Base-by-base conservation (phyloP, 2,797 vertebrate genomes). In the Pitangus sulphuratus region DNA sequence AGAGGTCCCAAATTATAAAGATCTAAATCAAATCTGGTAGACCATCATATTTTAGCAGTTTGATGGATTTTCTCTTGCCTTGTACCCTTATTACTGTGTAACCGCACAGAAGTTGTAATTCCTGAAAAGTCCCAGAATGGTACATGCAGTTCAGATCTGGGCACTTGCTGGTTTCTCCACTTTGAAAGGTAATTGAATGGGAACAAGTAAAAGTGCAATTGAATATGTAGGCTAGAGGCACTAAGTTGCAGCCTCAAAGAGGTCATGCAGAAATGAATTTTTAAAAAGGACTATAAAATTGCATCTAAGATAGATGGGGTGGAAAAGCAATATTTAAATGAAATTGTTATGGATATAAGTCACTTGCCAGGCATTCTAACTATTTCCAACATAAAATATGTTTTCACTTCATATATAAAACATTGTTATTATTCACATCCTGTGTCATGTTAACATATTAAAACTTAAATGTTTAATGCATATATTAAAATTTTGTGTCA, bases 291-390 rank as follows among this genome's bases (percentile, higher is more conserved):
- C 98, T 98, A 98, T 99, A 98, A 99, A 99, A 99, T 99, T 99
- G 98, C 97, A 97, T 98, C 97, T 96, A 98, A 99, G 98, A 99
- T 98, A 98, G 98, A 99, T 99, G 98, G 97, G 98, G 98, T 98
- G 98, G 98, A 98, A 99, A 99, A 98, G 98, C 98, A 98, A 98
- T 98, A 98, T 98, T 98, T 99, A 98, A 99, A 99, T 98, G 98
- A 98, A 98, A 98, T 98, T 98, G 98, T 98, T 98, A 98, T 98
- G 98, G 98, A 98, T 98, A 98, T 98, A 98, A 98, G 98, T 98
- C 98, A 98, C 96, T 98, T 98, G 96, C 95, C 95, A 97, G 96
- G 97, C 98, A 97, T 98, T 98, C 97, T 96, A 98, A 98, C 98
- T 97, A 97, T 98, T 98, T 98, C 97, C 86, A 98, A 97, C 97